These are phyloP conservation scores for Xyrichtys novacula DNA, from an alignment of 2,797 vertebrate species.

Conservation along the genomic window DNA sequence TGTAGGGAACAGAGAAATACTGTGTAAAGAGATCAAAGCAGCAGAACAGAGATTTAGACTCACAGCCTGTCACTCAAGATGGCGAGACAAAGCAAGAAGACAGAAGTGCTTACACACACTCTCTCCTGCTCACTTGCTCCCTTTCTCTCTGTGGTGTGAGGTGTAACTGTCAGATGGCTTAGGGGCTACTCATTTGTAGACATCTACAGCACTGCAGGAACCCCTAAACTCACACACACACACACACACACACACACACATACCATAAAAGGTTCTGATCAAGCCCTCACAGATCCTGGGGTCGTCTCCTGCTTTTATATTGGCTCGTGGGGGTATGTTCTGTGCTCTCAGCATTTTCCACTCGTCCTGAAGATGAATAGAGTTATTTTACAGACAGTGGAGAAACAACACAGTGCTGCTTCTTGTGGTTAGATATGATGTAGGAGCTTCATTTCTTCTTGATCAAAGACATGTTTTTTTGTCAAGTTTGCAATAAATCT, in stretches of 20 bases:
- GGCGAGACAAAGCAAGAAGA: conserved; percentile 77
- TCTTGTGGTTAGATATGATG: conserved; percentile 64
- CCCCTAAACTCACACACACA: conserved; percentile 53
- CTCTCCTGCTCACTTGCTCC: conserved; percentile 46
- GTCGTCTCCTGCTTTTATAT: conserved; percentile 60
- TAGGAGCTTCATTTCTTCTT: conserved; percentile 61
- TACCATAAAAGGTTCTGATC: conserved; percentile 52
- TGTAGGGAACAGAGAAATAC: conserved; percentile 73
- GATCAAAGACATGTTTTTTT: conserved; percentile 67
- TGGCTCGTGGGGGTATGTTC: conserved; percentile 79
- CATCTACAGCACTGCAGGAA: conserved; percentile 59
- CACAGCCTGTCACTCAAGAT: conserved; percentile 74
- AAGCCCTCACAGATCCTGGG: conserved; percentile 54
- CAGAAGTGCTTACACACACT: conserved; percentile 81
- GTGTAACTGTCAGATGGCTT: conserved; percentile 77
- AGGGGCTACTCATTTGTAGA: conserved; percentile 77
- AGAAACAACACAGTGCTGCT: conserved; percentile 75
- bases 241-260: conserved; percentile 28
- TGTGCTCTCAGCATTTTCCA: conserved; percentile 83
- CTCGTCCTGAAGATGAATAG: conserved; percentile 79
- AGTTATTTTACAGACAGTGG: conserved; percentile 74
- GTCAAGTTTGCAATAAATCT: conserved; percentile 66
- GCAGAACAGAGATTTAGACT: conserved; percentile 73
- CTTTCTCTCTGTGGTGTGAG: conserved; percentile 62
- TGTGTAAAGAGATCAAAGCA: conserved; percentile 81